Evolutionary conservation across 1,140 invertebrate genomes (phyloP).

Genomic region (Micrasema longulum): DNA sequence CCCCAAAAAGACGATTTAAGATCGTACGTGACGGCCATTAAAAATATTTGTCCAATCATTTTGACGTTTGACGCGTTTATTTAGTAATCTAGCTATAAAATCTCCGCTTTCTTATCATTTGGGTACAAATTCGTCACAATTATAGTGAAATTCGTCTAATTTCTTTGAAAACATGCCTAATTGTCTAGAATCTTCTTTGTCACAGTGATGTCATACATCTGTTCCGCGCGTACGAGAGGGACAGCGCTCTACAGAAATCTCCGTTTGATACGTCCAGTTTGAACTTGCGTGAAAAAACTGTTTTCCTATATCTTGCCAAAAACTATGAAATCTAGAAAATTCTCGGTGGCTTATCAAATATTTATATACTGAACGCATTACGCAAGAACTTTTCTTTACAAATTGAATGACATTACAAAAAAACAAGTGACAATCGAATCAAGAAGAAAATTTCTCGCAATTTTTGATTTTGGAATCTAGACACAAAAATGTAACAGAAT

Average conservation of each 20-base stretch:
- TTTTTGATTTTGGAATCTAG: no score
- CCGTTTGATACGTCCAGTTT: background rate
- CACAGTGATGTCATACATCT: constrained; percentile 9
- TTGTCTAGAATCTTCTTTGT: background rate
- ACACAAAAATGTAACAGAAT: no score
- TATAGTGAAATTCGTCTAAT: background rate
- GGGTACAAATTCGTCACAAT: background rate
- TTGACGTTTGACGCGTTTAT: no score
- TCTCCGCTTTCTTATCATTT: background rate
- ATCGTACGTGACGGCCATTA: no score
- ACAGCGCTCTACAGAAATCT: constrained; percentile 2
- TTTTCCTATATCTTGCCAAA: constrained; percentile 23
- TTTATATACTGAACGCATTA: constrained; percentile 1
- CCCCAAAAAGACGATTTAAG: no score
- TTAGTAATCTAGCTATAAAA: no score
- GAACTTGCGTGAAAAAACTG: background rate
- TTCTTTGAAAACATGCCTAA: background rate
- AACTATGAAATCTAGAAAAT: background rate
- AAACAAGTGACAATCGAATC: background rate
- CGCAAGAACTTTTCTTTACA: background rate
- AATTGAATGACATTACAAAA: background rate
- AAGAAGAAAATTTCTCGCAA: no score
- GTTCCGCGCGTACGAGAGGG: background rate
- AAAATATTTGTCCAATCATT: no score
- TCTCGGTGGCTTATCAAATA: background rate